Base-by-base conservation (phyloP, 2,797 vertebrate genomes). In the Labroides dimidiatus region DNA sequence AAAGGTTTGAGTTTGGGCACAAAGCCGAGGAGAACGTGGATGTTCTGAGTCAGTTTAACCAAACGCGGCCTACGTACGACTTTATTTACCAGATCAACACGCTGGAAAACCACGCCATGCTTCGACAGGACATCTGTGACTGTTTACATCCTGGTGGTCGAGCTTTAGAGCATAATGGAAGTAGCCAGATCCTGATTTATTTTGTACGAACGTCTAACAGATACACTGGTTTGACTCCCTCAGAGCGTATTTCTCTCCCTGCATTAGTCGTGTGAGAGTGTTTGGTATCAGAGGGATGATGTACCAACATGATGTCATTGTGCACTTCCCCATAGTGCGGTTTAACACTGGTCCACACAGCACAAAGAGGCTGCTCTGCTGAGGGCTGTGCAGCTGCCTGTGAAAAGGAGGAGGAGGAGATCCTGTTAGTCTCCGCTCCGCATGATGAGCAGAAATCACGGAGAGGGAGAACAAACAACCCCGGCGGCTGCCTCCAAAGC, bases 401-500 rank as follows among this genome's bases (percentile, higher is more conserved):
- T 66, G 72, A 74, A 74, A 51, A 58, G 54, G 47, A 64, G 52
- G 65, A 65, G 58, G 75, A 71, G 65, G 56, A 71, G 78, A 68
- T 64, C 61, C 63, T 75, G 82, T 76, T 60, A 61, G 58, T 59
- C 15, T 59, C 50, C 6, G 71, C 68, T 64, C 42, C 14, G 20
- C 47, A 65, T 66, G 62, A 65, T 53, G 72, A 64, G 69, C 45
- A 44, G 43, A 81, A 70, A 82, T 72, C 65, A 58, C 24, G 9
- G 70, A 65, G 60, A 13, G 49, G 19, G 48, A 72, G 61, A 71
- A 62, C 64, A 81, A 81, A 80, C 68, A 36, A 27, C 8, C 8
- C 30, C 54, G 58, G 61, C 71, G 44, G 79, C 74, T 8, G 50
- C 58, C 52, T 75, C 77, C 43, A 80, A 84, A 72, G 70, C 79